A percentile compares a stretch with the other conserved stretches of the same genome.
These are phyloP conservation scores for Neolamprologus longior DNA, from an alignment of 2,113 vertebrate species.

Conservation along the genomic window DNA sequence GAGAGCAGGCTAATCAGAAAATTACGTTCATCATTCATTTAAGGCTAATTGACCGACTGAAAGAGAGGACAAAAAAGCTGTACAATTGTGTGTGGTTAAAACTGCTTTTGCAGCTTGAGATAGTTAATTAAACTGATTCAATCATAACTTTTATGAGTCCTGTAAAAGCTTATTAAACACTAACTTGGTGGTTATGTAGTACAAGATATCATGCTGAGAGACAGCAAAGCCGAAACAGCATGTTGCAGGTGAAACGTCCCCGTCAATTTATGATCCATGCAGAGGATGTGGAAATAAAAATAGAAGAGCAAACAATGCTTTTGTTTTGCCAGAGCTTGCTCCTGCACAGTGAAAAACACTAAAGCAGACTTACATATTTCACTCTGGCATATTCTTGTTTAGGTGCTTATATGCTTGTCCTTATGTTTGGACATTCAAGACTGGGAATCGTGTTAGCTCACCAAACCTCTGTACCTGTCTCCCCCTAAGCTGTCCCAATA, in stretches of 20 bases:
- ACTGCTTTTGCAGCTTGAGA: not conserved
- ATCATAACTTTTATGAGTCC: not conserved
- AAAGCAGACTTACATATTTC: not conserved
- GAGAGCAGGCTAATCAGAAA: not conserved
- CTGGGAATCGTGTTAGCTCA: not conserved
- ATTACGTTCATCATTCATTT: not conserved
- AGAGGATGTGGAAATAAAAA: not conserved
- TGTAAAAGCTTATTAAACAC: not conserved
- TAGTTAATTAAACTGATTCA: not conserved
- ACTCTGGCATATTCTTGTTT: not conserved
- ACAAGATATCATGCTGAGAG: not conserved
- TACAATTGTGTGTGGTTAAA: not conserved
- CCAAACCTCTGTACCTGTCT: not conserved
- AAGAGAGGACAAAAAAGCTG: not conserved
- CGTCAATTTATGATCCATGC: not conserved
- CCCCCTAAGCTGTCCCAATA: not conserved
- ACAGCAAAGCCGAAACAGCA: not conserved
- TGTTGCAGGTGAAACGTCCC: not conserved
- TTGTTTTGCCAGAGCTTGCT: not conserved
- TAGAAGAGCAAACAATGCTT: not conserved
- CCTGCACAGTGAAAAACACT: not conserved
- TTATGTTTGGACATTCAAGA: not conserved
- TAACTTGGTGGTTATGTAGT: not conserved
- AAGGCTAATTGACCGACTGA: not conserved
- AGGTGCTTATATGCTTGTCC: not conserved